Percentiles rank a stretch among this genome's conserved stretches.
These are phyloP conservation scores for Phenganax stokvisi DNA, from an alignment of 92 coral and sea anemone species.

Conservation along the genomic window DNA sequence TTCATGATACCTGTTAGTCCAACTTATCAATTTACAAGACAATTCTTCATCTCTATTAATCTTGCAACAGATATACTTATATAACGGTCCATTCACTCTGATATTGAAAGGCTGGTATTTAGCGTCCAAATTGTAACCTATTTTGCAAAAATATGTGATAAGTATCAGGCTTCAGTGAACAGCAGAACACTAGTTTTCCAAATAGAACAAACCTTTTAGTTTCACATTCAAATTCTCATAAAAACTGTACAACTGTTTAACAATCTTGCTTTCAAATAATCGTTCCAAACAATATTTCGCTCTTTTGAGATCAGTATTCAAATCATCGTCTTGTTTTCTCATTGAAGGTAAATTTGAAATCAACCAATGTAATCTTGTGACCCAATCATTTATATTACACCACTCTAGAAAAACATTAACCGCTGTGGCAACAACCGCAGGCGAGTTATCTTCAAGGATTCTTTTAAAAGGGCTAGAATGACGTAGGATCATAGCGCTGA, in stretches of 20 bases:
- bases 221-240: constrained; percentile 9
- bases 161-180: neutral
- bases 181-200: neutral
- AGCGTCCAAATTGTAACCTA: constrained; percentile 5
- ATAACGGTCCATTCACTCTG: constrained; percentile 37
- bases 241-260: neutral
- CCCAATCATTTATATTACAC: constrained; percentile 69
- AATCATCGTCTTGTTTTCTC: neutral
- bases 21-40: neutral
- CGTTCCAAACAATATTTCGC: neutral
- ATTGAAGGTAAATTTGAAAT: constrained; percentile 5
- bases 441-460: constrained; percentile 53
- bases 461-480: constrained; percentile 59
- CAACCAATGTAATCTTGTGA: constrained; percentile 52
- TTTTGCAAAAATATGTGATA: neutral
- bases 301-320: neutral
- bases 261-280: neutral
- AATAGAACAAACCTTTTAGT: neutral
- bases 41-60: neutral
- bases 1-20: constrained; percentile 19
- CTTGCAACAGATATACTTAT: constrained; percentile 7
- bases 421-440: constrained; percentile 47
- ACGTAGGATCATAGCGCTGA: constrained; percentile 53
- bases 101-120: constrained; percentile 23
- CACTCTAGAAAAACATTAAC: constrained; percentile 64